Base-by-base conservation (phyloP, 2,797 vertebrate genomes). In the Bradypodion ventrale region DNA sequence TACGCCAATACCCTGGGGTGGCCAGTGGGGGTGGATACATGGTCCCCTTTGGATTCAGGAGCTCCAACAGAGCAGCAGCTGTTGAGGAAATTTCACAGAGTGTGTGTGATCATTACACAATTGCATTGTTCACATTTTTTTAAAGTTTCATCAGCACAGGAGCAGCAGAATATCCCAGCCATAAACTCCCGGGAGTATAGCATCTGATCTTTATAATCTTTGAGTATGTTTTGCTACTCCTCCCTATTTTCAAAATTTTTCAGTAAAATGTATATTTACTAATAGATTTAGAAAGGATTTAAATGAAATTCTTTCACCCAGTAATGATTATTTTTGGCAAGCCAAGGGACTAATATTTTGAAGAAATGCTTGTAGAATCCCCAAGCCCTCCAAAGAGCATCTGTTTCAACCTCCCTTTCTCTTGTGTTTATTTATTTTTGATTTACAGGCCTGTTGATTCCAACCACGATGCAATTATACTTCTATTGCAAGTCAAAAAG, bases 401-500 rank as follows among this genome's bases (percentile, higher is more conserved):
- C 83, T 87, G 13, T 83, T 90, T 75, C 84, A 16, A 59, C 68
- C 78, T 49, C 87, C 77, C 86, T 80, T 7, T 84, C 63, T 87
- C 66, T 86, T 89, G 8, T 90, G 90, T 92, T 92, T 91, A 82
- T 94, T 92, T 93, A 89, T 87, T 69, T 69, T 77, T 69, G 7
- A 85, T 91, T 86, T 91, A 85, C 92, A 93, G 89, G 74, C 89
- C 92, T 91, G 86, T 87, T 93, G 92, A 78, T 84, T 92, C 89
- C 92, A 90, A 87, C 91, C 91, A 89, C 93, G 91, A 92, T 89
- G 88, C 86, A 90, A 92, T 92, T 92, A 87, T 89, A 84, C 60
- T 90, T 92, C 90, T 68, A 87, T 90, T 87, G 84, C 86, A 88
- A 92, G 83, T 88, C 89, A 87, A 86, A 93, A 83, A 92, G 88